Percentiles rank a stretch among this genome's conserved stretches.
Evolutionary conservation across 2,888 invertebrate genomes (phyloP).

Genomic region (Amiota communis): DNA sequence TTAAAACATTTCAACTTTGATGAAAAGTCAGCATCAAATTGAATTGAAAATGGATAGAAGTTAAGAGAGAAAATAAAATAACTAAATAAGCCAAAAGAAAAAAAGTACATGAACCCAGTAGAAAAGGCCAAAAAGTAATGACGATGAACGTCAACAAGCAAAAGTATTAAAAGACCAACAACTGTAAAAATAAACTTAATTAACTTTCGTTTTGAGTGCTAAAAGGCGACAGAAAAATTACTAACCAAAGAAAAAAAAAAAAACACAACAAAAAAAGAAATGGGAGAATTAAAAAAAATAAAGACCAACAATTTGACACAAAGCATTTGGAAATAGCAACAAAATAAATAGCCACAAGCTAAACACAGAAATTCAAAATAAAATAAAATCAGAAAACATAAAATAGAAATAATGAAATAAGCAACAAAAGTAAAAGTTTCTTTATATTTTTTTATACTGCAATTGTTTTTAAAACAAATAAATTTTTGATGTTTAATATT

Average conservation of each 20-base stretch:
- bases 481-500: not conserved
- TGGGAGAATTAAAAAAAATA: not conserved
- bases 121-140: constrained; percentile 10
- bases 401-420: not conserved
- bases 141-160: constrained; percentile 19
- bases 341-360: no score
- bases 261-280: not conserved
- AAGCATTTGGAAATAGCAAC: not conserved
- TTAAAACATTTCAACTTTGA: not conserved
- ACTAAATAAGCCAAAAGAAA: not conserved
- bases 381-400: no score
- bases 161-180: constrained; percentile 48
- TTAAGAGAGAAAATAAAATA: not conserved
- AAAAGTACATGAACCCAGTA: not conserved
- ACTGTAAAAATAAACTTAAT: constrained; percentile 64
- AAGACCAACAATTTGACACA: not conserved
- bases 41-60: not conserved
- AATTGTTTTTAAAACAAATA: not conserved
- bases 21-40: not conserved
- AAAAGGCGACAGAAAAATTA: not conserved
- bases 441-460: not conserved
- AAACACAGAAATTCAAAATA: no score
- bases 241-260: not conserved
- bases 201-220: constrained; percentile 59
- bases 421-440: constrained; percentile 7